Base-by-base conservation (phyloP, 2,888 invertebrate genomes). In the Microplitis deprimator region DNA sequence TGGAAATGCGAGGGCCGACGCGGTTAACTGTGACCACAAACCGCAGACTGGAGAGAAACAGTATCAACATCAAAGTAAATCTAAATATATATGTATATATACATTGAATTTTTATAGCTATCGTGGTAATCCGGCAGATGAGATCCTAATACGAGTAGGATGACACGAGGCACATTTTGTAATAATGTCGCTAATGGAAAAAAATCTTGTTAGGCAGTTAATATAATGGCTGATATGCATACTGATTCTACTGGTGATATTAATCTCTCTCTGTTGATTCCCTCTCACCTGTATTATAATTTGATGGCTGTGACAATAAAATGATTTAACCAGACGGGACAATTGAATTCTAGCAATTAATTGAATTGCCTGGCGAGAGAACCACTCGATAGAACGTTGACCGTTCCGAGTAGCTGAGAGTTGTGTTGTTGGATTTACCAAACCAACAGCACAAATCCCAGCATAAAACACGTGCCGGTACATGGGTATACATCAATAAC, bases 401-500 rank as follows among this genome's bases (percentile, higher is more conserved):
- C 70, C 70, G 50, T 50, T 50, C 50, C 13, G 29, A 70, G 20
- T 13, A 20, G 50, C 50, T 50, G 50, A 50, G 50, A 50, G 50
- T 50, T 50, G 50, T 50, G 50, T 50, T 50, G 50, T 50, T 13
- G 50, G 50, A 69, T 69, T 59, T 17, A 59, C 59, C 69, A 69
- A 69, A 69, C 41, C 69, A 16, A 59, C 50, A 69, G 50, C 69
- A 17, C 71, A 70, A 68, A 68, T 68, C 64, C 61, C 62, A 61
- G 70, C 50, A 69, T 69, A 59, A 69, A 69, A 77, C 69, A 50
- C 16, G 40, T 20, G 70, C 20, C 17, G 67, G 67, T 67, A 77
- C 67, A 77, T 39, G 68, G 68, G 68, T 72, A 71, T 73, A 65
- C 39, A 72, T 72, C 61, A 68, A 75, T 68, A 73, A 68, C 68